phyloP scores from a whole-genome alignment of 2,888 invertebrate genomes.

The Trissolcus japonicus region DNA sequence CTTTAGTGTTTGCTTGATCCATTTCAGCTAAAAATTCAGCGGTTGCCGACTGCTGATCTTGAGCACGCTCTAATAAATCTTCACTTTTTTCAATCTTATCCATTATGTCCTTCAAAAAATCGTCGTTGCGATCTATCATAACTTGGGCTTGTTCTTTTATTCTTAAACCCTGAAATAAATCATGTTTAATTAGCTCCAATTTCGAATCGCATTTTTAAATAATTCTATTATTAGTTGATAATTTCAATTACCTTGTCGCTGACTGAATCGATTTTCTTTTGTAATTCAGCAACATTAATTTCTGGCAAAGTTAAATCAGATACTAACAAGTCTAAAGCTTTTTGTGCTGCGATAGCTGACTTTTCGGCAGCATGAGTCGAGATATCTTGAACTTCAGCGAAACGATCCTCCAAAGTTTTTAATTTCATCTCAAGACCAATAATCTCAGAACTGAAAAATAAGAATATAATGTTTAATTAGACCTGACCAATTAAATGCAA shows the following conservation, averaged over 20 bases:
- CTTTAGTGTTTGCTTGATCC: slow-evolving; percentile 85
- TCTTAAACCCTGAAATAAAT: slow-evolving; percentile 71
- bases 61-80: slow-evolving; percentile 82
- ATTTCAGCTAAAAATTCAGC: slow-evolving; percentile 88
- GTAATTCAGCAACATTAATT: slow-evolving; percentile 84
- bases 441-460: slow-evolving; percentile 77
- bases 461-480: neutral
- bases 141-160: slow-evolving; percentile 81
- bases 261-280: slow-evolving; percentile 82
- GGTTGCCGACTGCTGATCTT: slow-evolving; percentile 85
- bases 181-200: neutral
- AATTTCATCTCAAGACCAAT: slow-evolving; percentile 82
- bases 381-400: slow-evolving; percentile 83
- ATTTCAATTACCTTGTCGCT: slow-evolving; percentile 80
- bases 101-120: slow-evolving; percentile 81
- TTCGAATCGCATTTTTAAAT: neutral
- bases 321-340: slow-evolving; percentile 88
- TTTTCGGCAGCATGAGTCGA: slow-evolving; percentile 85
- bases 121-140: slow-evolving; percentile 78
- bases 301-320: slow-evolving; percentile 87
- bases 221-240: neutral
- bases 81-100: slow-evolving; percentile 82
- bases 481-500: neutral
- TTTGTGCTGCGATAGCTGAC: slow-evolving; percentile 87
- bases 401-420: slow-evolving; percentile 82